Evolutionary conservation across 2,888 invertebrate genomes (phyloP), one percentile per base, ranked within the genome.

Genomic region (Falcaria lacertinaria): DNA sequence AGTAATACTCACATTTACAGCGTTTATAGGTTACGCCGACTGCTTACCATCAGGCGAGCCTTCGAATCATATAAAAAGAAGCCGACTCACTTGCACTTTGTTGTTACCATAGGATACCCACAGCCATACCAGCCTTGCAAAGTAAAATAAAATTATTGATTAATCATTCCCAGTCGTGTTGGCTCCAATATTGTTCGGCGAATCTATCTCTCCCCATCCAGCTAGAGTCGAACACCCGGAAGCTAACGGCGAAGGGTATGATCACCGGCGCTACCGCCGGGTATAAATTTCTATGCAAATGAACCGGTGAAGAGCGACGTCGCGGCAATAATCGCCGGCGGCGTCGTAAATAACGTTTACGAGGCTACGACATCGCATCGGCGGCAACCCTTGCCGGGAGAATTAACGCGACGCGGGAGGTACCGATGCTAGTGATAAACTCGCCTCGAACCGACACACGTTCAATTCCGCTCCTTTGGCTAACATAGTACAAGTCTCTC

Each of bases 231-330:
- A 50, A 48, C 48, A 50, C 54, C 57, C 60, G 65, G 71, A 67
- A 68, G 55, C 66, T 50, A 47, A 62, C 62, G 59, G 52, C 43
- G 42, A 47, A 47, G 73, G 73, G 76, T 70, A 68, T 64, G 65
- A 70, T 78, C 69, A 68, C 60, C 64, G 51, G 37, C 37, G 45
- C 44, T 44, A 49, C 63, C 56, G 58, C 57, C 57, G 60, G 62
- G 78, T 74, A 82, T 85, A 83, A 82, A 85, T 84, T 76, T 74
- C 68, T 74, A 85, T 86, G 84, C 81, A 83, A 86, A 87, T 86
- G 81, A 74, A 60, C 66, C 73, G 70, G 60, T 66, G 68, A 71
- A 64, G 70, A 77, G 70, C 69, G 64, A 68, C 71, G 69, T 67
- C 67, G 79, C 66, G 67, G 80, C 71, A 74, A 74, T 82, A 80